Evolutionary conservation across 2,113 vertebrate species (phyloP), one percentile per base, ranked within the genome.

Genomic region (Narcine bancroftii): DNA sequence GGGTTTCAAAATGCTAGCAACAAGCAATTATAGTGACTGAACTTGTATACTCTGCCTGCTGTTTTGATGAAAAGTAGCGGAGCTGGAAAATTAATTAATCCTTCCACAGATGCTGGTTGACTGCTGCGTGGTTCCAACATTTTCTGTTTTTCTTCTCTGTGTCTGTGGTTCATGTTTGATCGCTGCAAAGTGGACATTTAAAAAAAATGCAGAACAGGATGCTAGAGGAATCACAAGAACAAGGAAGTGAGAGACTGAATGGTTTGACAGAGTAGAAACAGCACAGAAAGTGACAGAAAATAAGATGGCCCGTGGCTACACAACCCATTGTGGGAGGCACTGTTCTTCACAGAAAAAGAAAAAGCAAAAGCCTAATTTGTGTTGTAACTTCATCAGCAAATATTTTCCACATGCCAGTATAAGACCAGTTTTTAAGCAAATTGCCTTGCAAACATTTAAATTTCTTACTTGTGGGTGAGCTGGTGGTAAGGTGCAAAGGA

Each of bases 221-320:
- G 53, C 53, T 36, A 17, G 53, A 36, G 81, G 17, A 87, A 60
- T 87, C 36, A 60, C 33, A 60, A 39, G 13, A 15, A 75, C 17
- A 63, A 36, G 81, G 81, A 87, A 87, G 81, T 87, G 81, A 87
- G n/a, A 87, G 81, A 19, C n/a, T 87, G 53, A n/a, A 36, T 21
- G 21, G 53, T 29, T 36, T 87, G 60, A 87, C 81, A 87, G 60
- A 60, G 36, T n/a, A 87, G 53, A 87, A 87, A 60, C 50, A 87
- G 81, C 53, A 19, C 81, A n/a, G 53, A 87, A 87, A 87, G 33
- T 87, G 81, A 63, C 11, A 36, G 77, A 81, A 29, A 81, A 53
- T 81, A 81, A 81, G 17, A 2, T 60, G 53, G 2, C 56, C 53
- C 7, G 60, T 3, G 21, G 36, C 15, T 36, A 36, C 5, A 63